Conservation (phyloP, 2,888 invertebrate genomes). For the Eupithecia subumbrata region DNA sequence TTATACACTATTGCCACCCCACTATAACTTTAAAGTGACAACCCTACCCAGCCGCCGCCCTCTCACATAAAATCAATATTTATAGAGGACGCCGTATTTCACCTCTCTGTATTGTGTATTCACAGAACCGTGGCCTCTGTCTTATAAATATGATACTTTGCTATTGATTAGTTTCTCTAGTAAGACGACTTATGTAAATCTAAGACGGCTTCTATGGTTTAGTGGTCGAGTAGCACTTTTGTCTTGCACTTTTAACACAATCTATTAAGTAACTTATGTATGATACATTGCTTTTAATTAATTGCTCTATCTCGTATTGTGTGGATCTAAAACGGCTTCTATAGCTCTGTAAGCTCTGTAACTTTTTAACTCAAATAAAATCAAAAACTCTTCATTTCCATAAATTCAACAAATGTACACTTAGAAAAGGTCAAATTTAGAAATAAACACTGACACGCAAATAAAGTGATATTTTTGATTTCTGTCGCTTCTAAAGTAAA, state of each 20-base stretch:
- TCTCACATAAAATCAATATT: conserved; percentile 78
- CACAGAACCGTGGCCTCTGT: conserved; percentile 36
- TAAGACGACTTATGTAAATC: neutral
- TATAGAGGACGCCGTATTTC: conserved; percentile 72
- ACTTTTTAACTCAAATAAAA: too few species aligned
- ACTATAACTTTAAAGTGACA: conserved; percentile 23
- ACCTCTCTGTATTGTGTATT: conserved; percentile 55
- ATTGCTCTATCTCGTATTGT: too few species aligned
- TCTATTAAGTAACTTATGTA: too few species aligned
- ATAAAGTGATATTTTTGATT: too few species aligned
- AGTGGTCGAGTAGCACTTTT: neutral
- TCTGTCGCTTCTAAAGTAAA: too few species aligned
- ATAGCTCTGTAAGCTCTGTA: too few species aligned
- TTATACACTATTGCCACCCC: neutral
- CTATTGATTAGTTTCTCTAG: conserved; percentile 23
- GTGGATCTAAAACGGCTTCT: too few species aligned
- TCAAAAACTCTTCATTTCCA: too few species aligned
- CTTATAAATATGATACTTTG: conserved; percentile 33
- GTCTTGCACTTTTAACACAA: too few species aligned
- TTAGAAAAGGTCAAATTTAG: too few species aligned
- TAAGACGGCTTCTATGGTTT: neutral
- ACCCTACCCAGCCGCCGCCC: conserved; percentile 57
- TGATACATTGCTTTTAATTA: neutral
- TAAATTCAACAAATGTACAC: too few species aligned
- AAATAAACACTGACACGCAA: too few species aligned